Conservation (phyloP, 2,113 vertebrate species). For the Rhabdomys dilectus region DNA sequence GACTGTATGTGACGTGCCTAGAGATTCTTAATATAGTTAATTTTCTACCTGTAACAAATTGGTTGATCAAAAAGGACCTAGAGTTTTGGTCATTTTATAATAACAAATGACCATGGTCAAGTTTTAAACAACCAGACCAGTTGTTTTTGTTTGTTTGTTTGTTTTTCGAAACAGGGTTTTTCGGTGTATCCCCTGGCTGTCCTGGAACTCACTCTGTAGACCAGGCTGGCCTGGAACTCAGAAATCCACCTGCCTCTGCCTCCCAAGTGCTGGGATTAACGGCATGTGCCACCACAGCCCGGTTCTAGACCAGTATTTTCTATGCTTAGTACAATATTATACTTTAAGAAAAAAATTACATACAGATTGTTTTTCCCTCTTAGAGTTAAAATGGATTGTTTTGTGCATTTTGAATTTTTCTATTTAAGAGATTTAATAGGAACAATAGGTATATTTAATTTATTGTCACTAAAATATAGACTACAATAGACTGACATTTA, state of each 20-base stretch:
- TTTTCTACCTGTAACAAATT: constrained; percentile 23
- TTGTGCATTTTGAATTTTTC: constrained; percentile 55
- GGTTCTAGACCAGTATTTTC: background rate
- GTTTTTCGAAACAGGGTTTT: too few species aligned
- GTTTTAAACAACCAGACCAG: background rate
- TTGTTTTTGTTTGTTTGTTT: too few species aligned
- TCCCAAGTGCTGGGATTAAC: too few species aligned
- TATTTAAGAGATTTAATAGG: background rate
- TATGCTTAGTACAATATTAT: constrained; percentile 9
- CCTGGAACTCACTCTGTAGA: too few species aligned
- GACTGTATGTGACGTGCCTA: constrained; percentile 64
- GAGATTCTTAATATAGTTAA: constrained; percentile 23
- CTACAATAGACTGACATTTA: background rate
- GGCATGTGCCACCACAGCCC: too few species aligned
- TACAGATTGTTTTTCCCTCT: background rate
- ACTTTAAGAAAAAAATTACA: constrained; percentile 37
- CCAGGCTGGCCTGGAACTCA: too few species aligned
- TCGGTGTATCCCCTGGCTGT: too few species aligned
- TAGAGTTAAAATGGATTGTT: constrained; percentile 37
- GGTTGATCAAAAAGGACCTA: constrained; percentile 58
- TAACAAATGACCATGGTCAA: constrained; percentile 34
- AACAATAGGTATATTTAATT: background rate
- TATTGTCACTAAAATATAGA: background rate
- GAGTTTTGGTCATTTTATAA: constrained; percentile 50
- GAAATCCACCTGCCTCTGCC: too few species aligned